Percentiles rank a stretch among this genome's conserved stretches.
These are phyloP conservation scores for Monomorium pharaonis DNA, from an alignment of 1,140 invertebrate species.

Conservation along the genomic window DNA sequence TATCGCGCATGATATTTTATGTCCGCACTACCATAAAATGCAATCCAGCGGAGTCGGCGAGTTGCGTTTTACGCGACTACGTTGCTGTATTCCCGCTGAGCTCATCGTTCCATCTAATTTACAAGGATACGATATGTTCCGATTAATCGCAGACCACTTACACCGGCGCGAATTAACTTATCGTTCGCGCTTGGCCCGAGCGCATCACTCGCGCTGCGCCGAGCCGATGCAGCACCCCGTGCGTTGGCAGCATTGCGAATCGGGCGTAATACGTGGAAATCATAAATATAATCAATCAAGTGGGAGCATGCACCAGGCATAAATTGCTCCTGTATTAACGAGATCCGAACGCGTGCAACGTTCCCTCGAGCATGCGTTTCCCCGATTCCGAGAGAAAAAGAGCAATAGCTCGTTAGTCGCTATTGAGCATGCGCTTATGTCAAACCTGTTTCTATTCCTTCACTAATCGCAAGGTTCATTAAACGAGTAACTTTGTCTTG, in stretches of 20 bases:
- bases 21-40: background rate
- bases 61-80: constrained; percentile 21
- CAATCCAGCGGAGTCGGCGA: background rate
- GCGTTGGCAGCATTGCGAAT: constrained; percentile 24
- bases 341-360: constrained; percentile 14
- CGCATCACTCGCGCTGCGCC: background rate
- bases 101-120: constrained; percentile 53
- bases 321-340: constrained; percentile 65
- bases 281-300: constrained; percentile 53
- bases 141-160: constrained; percentile 61
- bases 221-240: background rate
- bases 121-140: constrained; percentile 30
- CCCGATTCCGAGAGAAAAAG: constrained; percentile 52
- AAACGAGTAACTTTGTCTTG: constrained; percentile 5
- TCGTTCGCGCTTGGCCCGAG: constrained; percentile 35
- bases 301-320: constrained; percentile 24
- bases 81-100: background rate
- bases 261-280: constrained; percentile 50
- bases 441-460: background rate
- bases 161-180: constrained; percentile 65
- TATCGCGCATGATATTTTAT: constrained; percentile 1
- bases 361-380: constrained; percentile 49
- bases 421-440: background rate
- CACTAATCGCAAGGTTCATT: background rate
- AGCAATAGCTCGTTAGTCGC: constrained; percentile 53